phyloP scores from a whole-genome alignment of 2,888 invertebrate genomes.

The Morpho achilles region DNA sequence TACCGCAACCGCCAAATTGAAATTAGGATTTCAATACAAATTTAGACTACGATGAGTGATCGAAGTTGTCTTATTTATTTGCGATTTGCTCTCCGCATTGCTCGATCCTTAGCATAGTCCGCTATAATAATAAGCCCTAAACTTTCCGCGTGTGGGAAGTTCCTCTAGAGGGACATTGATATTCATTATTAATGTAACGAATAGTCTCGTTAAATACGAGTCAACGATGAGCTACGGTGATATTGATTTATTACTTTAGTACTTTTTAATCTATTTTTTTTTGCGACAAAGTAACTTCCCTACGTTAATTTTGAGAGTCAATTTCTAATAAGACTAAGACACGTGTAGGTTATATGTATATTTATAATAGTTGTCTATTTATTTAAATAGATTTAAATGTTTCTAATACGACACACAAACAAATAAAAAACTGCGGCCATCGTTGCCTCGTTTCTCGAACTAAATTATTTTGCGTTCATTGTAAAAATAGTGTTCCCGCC shows the following conservation, averaged over 20 bases:
- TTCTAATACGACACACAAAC: neutral
- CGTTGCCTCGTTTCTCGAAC: slow-evolving; percentile 24
- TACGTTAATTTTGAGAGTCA: slow-evolving; percentile 24
- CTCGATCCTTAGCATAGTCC: slow-evolving; percentile 2
- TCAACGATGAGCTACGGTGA: slow-evolving; percentile 21
- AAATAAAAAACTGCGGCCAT: slow-evolving; percentile 13
- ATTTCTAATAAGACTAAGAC: slow-evolving; percentile 21
- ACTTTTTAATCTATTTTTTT: slow-evolving; percentile 10
- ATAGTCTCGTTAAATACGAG: slow-evolving; percentile 15
- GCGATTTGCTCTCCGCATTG: slow-evolving; percentile 4
- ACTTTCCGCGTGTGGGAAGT: neutral
- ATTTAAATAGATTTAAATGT: slow-evolving; percentile 11
- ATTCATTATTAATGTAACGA: slow-evolving; percentile 6
- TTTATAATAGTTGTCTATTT: slow-evolving; percentile 18
- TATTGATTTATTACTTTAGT: neutral
- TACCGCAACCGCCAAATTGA: slow-evolving; percentile 14
- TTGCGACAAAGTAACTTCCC: slow-evolving; percentile 12
- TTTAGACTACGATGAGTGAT: neutral
- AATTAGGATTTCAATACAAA: slow-evolving; percentile 1
- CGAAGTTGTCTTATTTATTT: neutral
- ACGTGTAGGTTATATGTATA: slow-evolving; percentile 21
- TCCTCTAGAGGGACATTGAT: neutral
- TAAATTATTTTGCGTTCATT: slow-evolving; percentile 21
- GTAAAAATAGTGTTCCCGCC: slow-evolving; percentile 52
- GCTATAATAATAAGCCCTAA: neutral